A percentile compares a stretch with the other conserved stretches of the same genome.
Conservation (phyloP, 1,140 invertebrate genomes). For the Watersipora subatra region DNA sequence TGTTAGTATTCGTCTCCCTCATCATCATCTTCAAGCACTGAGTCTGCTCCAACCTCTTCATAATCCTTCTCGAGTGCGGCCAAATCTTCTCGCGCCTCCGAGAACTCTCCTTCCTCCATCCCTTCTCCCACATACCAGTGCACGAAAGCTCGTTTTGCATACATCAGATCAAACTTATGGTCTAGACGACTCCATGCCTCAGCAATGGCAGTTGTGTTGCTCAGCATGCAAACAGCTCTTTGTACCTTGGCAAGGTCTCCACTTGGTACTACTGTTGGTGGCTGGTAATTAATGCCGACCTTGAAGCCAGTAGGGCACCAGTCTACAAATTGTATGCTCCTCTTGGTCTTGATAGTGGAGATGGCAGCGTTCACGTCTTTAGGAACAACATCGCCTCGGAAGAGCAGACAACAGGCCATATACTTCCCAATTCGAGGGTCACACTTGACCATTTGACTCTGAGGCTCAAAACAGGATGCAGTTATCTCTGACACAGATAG, state of each 20-base stretch:
- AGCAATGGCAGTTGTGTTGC: conserved; percentile 42
- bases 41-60: conserved; percentile 54
- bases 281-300: conserved; percentile 28
- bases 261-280: conserved; percentile 49
- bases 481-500: conserved; percentile 63
- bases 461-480: conserved; percentile 68
- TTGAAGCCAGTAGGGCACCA: conserved; percentile 67
- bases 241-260: conserved; percentile 47
- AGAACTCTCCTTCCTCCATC: conserved; percentile 48
- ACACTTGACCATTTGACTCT: conserved; percentile 81
- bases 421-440: conserved; percentile 76
- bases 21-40: conserved; percentile 42
- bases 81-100: conserved; percentile 57
- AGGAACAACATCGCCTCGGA: conserved; percentile 43
- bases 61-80: conserved; percentile 54
- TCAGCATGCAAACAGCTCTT: conserved; percentile 32
- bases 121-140: conserved; percentile 44
- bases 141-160: conserved; percentile 45
- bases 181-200: conserved; percentile 54
- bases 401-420: conserved; percentile 54
- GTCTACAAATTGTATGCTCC: conserved; percentile 60
- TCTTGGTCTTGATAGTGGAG: conserved; percentile 64
- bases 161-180: conserved; percentile 54
- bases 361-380: conserved; percentile 79
- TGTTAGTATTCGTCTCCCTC: no score